A percentile compares a stretch with the other conserved stretches of the same genome.
These are phyloP conservation scores for Drosophila lowei DNA, from an alignment of 1,140 invertebrate species.

Conservation along the genomic window DNA sequence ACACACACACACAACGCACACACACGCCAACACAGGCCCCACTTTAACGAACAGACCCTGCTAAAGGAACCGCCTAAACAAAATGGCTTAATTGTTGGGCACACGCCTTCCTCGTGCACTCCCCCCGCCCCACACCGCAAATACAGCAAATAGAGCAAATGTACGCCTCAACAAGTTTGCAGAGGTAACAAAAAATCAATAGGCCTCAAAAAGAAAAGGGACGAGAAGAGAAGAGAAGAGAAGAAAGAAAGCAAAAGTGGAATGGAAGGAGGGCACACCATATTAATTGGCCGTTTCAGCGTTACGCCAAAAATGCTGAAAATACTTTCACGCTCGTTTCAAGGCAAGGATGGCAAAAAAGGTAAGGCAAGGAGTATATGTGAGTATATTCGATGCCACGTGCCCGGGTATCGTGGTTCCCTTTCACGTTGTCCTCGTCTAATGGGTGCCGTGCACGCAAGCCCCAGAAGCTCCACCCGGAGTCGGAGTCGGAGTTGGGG, in stretches of 20 bases:
- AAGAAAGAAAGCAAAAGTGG: not conserved
- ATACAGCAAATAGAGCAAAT: constrained; percentile 10
- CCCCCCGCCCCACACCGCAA: not conserved
- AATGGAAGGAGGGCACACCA: constrained; percentile 17
- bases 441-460: constrained; percentile 67
- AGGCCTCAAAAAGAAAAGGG: constrained; percentile 26
- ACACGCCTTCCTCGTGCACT: constrained; percentile 7
- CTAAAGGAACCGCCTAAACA: constrained; percentile 4
- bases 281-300: constrained; percentile 73
- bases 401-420: constrained; percentile 32
- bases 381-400: constrained; percentile 60
- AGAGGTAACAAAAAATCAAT: constrained; percentile 70
- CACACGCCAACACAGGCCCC: not conserved
- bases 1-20: not conserved
- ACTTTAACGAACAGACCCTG: not conserved
- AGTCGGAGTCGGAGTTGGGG: constrained; percentile 4
- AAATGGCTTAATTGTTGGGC: constrained; percentile 70
- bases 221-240: not conserved
- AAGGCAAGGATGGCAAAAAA: constrained; percentile 32
- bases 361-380: not conserved
- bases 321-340: constrained; percentile 80
- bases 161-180: constrained; percentile 61
- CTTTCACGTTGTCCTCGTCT: constrained; percentile 42
- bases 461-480: constrained; percentile 19
- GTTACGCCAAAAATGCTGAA: constrained; percentile 66